Base-by-base conservation (phyloP, 2,113 vertebrate species). In the Sturnus vulgaris region DNA sequence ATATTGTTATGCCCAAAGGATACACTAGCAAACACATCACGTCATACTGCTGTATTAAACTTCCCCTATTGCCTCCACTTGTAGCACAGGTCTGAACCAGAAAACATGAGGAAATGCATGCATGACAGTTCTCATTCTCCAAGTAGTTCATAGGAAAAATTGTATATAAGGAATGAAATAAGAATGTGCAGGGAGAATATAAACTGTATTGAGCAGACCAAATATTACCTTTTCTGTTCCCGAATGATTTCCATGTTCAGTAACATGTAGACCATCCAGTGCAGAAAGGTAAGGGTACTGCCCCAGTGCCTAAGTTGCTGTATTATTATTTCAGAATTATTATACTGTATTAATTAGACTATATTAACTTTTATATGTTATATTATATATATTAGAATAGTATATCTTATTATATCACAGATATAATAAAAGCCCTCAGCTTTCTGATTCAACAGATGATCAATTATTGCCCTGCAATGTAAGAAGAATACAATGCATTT, bases 191-290 rank as follows among this genome's bases (percentile, higher is more conserved):
- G 77, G 35, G 24, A 68, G 33, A 90, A 61, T 40, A 75, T 82
- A 94, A 70, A 33, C 14, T 53, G 56, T 44, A 19, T 44, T 30
- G 20, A 90, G 19, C 8, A 68, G 31, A 55, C 3, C 25, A 71
- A 60, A 73, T 56, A 37, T 20, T 73, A 65, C 2, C 3, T 40
- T 20, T 42, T 49, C 25, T 77, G 20, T 7, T 86, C 7, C 55
- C 73, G 23, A 77, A 22, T 20, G 9, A 3, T 66, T 89, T 79
- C 53, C 16, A 28, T 19, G n/a, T 23, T 44, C 31, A 64, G 31
- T 25, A 75, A 40, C 23, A 60, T 1, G 0, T 13, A 56, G 27
- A 5, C 9, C 10, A 61, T 5, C 3, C 17, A 12, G 1, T 15
- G 31, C 10, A 71, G 30, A 65, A 86, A 53, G 6, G 7, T 53